Conservation (phyloP, 2,113 vertebrate genomes). For the Anguilla rostrata region DNA sequence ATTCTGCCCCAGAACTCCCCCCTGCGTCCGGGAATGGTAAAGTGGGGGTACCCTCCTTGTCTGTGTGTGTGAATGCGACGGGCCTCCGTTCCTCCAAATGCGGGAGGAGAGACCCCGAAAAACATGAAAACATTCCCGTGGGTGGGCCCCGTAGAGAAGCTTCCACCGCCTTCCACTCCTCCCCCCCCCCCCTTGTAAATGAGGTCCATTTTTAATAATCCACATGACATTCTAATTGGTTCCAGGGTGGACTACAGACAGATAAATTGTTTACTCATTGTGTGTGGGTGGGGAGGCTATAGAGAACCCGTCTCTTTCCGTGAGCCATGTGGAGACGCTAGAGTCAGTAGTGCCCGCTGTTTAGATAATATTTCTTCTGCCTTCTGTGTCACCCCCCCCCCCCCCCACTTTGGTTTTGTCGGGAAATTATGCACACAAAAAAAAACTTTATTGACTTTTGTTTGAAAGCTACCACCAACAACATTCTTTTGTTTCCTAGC, state of each 20-base stretch:
- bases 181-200: constrained; percentile 18
- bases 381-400: constrained; percentile 14
- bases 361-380: constrained; percentile 46
- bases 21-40: constrained; percentile 50
- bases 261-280: constrained; percentile 59
- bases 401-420: neutral
- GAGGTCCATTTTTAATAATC: constrained; percentile 56
- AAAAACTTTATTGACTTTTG: neutral
- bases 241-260: constrained; percentile 57
- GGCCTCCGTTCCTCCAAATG: constrained; percentile 8
- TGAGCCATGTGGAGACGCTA: neutral
- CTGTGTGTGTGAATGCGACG: constrained; percentile 47
- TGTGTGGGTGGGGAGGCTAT: neutral
- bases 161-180: constrained; percentile 35
- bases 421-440: neutral
- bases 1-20: neutral
- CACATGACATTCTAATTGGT: constrained; percentile 48
- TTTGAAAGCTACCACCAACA: neutral
- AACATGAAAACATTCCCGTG: constrained; percentile 54
- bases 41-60: constrained; percentile 60
- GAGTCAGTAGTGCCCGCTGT: constrained; percentile 38
- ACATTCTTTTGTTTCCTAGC: neutral
- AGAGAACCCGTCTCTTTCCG: constrained; percentile 16
- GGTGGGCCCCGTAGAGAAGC: constrained; percentile 42
- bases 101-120: constrained; percentile 40